Evolutionary conservation across 2,888 invertebrate genomes (phyloP), one percentile per base, ranked within the genome.

Genomic region (Neocrepidodera transversa): DNA sequence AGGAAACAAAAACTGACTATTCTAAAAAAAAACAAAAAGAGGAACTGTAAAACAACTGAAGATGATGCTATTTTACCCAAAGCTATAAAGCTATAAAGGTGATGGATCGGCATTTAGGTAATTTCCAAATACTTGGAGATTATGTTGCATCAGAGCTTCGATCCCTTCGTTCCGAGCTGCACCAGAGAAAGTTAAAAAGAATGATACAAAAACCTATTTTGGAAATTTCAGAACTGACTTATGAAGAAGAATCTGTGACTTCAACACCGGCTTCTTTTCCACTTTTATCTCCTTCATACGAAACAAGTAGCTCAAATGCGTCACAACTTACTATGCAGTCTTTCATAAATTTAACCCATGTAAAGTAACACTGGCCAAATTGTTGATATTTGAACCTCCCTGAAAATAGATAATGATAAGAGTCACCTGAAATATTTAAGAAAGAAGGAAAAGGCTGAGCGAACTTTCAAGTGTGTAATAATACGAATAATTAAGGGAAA

Each of bases 391-490:
- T 40, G 13, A 40, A 11, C 16, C 30, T 48, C 30, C 48, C 30
- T 48, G 30, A 14, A 18, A 30, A 48, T 48, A 49, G 36, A 2
- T 23, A 26, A 45, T 45, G 45, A 49, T 49, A 49, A 14, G 35
- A 35, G 11, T 49, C 49, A 49, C 49, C 49, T 49, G 18, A 32
- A 48, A 48, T 23, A 23, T 23, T 23, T 23, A 23, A 23, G 7
- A 7, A 5, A 23, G 7, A 23, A n/a, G n/a, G n/a, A n/a, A n/a
- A n/a, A n/a, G n/a, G n/a, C n/a, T n/a, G n/a, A n/a, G n/a, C n/a
- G n/a, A n/a, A n/a, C n/a, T n/a, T n/a, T n/a, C n/a, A n/a, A n/a
- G n/a, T n/a, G n/a, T n/a, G n/a, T n/a, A n/a, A n/a, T n/a, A n/a
- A n/a, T n/a, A n/a, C n/a, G n/a, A n/a, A n/a, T n/a, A n/a, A n/a